Conservation (phyloP, 2,113 vertebrate species). For the Microcebus griseorufus region DNA sequence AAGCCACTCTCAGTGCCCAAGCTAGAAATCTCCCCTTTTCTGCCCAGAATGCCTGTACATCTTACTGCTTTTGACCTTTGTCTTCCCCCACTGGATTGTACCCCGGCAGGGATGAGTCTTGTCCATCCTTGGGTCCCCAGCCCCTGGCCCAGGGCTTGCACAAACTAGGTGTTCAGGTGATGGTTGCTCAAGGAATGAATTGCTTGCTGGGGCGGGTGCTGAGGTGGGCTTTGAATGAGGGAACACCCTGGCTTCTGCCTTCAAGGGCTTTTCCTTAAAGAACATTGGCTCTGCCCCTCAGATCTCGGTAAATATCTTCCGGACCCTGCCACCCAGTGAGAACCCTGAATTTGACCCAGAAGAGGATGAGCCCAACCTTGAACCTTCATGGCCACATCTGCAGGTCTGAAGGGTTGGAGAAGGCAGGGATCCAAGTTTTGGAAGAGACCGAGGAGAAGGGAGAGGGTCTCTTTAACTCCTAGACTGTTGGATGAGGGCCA, state of each 20-base stretch:
- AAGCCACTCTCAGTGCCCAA: not conserved
- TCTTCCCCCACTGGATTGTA: not conserved
- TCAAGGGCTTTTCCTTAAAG: not conserved
- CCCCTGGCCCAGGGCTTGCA: not conserved
- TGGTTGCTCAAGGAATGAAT: not conserved
- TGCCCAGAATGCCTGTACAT: not conserved
- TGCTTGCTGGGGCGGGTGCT: not conserved
- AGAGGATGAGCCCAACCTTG: constrained; percentile 94
- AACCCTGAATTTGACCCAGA: constrained; percentile 96
- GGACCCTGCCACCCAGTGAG: constrained; percentile 94
- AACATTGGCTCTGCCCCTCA: constrained; percentile 59
- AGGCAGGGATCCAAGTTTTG: not conserved
- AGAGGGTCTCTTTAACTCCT: not conserved
- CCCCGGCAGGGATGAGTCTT: not conserved
- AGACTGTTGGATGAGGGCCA: not conserved
- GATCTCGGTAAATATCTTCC: constrained; percentile 96
- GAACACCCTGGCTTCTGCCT: not conserved
- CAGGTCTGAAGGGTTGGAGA: constrained; percentile 84
- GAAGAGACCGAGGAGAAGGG: not conserved
- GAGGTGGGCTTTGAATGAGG: not conserved
- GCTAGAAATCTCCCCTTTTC: not conserved
- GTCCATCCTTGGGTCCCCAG: not conserved
- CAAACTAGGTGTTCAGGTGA: not conserved
- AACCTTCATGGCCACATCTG: constrained; percentile 96
- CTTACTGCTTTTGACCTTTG: not conserved